Percentiles rank a stretch among this genome's conserved stretches.
phyloP scores from a whole-genome alignment of 2,888 invertebrate genomes.

The Diabrotica balteata region DNA sequence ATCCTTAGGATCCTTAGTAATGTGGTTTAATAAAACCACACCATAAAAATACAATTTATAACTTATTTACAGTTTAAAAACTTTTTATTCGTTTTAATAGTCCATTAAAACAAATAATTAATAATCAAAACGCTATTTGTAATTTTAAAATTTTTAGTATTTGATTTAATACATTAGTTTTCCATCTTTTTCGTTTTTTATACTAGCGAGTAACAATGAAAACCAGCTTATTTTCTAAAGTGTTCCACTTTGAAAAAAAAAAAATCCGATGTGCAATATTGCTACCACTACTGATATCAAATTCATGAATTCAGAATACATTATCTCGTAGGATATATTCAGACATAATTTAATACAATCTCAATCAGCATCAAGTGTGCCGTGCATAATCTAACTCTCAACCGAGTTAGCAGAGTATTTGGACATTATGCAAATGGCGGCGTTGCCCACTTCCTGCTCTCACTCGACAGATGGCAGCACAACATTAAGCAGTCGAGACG shows the following conservation, averaged over 20 bases:
- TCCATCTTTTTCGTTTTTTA: too few relatives aligned
- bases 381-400: conserved; percentile 51
- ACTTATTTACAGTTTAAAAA: too few relatives aligned
- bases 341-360: conserved; percentile 54
- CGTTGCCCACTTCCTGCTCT: conserved; percentile 26
- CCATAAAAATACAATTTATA: too few relatives aligned
- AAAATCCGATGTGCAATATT: conserved; percentile 14
- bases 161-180: too few relatives aligned
- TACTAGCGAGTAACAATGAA: too few relatives aligned
- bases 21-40: too few relatives aligned
- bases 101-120: too few relatives aligned
- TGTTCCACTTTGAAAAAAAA: neutral
- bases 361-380: conserved; percentile 55
- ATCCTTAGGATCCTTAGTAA: too few relatives aligned
- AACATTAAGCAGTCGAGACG: conserved; percentile 23
- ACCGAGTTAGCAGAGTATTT: conserved; percentile 54
- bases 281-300: conserved; percentile 12
- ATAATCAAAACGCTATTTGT: too few relatives aligned
- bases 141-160: too few relatives aligned
- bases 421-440: conserved; percentile 55
- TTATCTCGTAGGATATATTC: conserved; percentile 43
- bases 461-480: conserved; percentile 50
- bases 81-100: too few relatives aligned
- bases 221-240: neutral
- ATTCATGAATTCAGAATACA: conserved; percentile 27